Base-by-base conservation (phyloP, 2,797 vertebrate genomes). In the Enteromius mattozi region DNA sequence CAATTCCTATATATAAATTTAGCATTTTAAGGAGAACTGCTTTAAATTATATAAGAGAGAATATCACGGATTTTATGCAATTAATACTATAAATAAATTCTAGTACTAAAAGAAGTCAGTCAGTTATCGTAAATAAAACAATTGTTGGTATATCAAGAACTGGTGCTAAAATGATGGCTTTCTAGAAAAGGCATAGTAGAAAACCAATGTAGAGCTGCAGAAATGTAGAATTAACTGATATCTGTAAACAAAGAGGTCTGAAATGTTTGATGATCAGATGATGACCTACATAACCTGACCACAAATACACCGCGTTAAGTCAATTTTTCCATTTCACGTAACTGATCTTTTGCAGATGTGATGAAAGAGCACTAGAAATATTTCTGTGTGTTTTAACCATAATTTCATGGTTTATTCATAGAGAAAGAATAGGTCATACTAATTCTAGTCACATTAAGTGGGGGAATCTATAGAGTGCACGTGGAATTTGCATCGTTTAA, bases 241-340 rank as follows among this genome's bases (percentile, higher is more conserved):
- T n/a, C 72, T 17, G 14, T 65, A 19, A 49, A 10, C 2, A 56
- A 40, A 76, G 30, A 14, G 2, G 4, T 56, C 72, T 76, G 49
- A 76, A 37, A 56, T 76, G 13, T 76, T 35, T 35, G 30, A n/a
- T 56, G 72, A 37, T 56, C 30, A 37, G 12, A 37, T 76, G 19
- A 21, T 76, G 33, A 76, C 49, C 49, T 54, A 75, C 71, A 56
- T 37, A 56, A 56, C 72, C 49, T 24, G 33, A 56, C 49, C 72
- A 54, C 49, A 76, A 37, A 76, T 16, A n/a, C 12, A 56, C 72
- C 33, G 1, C 3, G 1, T 7, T 21, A 37, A 37, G 12, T 37
- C 72, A 54, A 30, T 24, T 37, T 8, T 13, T n/a, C n/a, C 12
- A 54, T 1, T 30, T 33, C 8, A 40, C 8, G 8, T 21, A 0